Evolutionary conservation across 2,797 vertebrate species (phyloP), one percentile per base, ranked within the genome.

Genomic region (Micromesistius poutassou): DNA sequence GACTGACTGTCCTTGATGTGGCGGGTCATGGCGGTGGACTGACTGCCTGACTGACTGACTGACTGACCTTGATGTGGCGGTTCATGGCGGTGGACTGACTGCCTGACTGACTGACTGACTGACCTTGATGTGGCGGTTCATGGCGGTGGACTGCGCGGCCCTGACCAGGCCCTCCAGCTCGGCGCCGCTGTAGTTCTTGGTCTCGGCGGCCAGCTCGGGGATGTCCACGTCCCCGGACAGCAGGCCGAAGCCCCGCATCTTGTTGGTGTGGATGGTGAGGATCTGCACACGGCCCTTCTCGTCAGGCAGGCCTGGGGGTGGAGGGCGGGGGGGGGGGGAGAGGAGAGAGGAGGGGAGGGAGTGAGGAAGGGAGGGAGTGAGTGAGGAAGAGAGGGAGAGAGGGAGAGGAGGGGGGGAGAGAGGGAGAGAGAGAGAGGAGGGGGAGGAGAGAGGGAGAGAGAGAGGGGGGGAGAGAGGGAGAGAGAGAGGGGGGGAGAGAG

Each of bases 121-220:
- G 83, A 98, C 98, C 97, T 99, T 99, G 83, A 99, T 99, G 89
- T 98, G 98, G 28, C 98, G 95, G 93, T 99, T 99, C 98, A 99
- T 99, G 78, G 98, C 98, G 0, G 98, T 99, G 75, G 97, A 98
- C 86, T 98, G 97, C 0, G 98, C 97, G 0, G 97, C 98, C 85
- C 97, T 93, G 86, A 99, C 97, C 77, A 99, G 92, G 0, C 98
- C 98, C 86, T 99, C 98, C 83, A 99, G 91, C 76, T 99, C 98
- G 0, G 98, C 98, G 2, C 98, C 98, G 6, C 97, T 98, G 94
- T 97, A 99, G 88, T 99, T 99, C 85, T 99, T 99, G 22, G 97
- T 99, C 71, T 98, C 98, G 0, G 91, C 42, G 0, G 97, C 96
- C 82, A 99, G 93, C 22, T 98, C 97, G 40, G 89, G 86, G 81